A percentile compares a stretch with the other conserved stretches of the same genome.
These are phyloP conservation scores for Oxyura jamaicensis DNA, from an alignment of 2,113 vertebrate genomes.

Conservation along the genomic window DNA sequence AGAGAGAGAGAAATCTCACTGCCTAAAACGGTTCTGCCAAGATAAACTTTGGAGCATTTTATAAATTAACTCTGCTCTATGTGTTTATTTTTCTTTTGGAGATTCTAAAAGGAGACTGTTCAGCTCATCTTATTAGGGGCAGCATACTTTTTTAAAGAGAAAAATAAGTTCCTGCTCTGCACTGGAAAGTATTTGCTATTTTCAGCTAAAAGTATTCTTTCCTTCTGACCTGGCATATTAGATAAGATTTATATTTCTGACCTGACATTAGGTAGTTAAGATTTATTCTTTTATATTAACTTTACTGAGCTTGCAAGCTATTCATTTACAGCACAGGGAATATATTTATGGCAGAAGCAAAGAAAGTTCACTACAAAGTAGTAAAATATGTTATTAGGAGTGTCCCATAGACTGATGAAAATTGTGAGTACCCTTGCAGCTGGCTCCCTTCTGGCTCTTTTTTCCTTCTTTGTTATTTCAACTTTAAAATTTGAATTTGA, in stretches of 20 bases:
- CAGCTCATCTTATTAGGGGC: slow-evolving; percentile 65
- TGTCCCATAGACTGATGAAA: slow-evolving; percentile 48
- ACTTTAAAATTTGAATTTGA: slow-evolving; percentile 59
- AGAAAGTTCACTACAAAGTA: slow-evolving; percentile 60
- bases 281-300: slow-evolving; percentile 69
- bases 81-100: slow-evolving; percentile 77
- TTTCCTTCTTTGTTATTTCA: slow-evolving; percentile 66
- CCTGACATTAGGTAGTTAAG: slow-evolving; percentile 72
- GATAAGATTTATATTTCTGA: slow-evolving; percentile 74
- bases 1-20: slow-evolving; percentile 60
- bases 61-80: slow-evolving; percentile 78
- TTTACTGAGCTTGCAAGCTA: slow-evolving; percentile 61
- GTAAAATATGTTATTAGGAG: slow-evolving; percentile 64
- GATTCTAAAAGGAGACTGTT: slow-evolving; percentile 74
- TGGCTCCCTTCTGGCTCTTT: slow-evolving; percentile 57
- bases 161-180: slow-evolving; percentile 54
- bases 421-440: slow-evolving; percentile 58
- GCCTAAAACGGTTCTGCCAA: slow-evolving; percentile 69
- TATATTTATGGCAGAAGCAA: slow-evolving; percentile 68
- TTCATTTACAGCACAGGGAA: slow-evolving; percentile 58
- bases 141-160: slow-evolving; percentile 56
- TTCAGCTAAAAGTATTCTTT: slow-evolving; percentile 68
- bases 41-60: slow-evolving; percentile 74
- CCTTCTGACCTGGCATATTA: slow-evolving; percentile 59
- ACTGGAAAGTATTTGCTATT: slow-evolving; percentile 70